Conservation (phyloP, 1,140 invertebrate genomes). For the Nylanderia fulva region DNA sequence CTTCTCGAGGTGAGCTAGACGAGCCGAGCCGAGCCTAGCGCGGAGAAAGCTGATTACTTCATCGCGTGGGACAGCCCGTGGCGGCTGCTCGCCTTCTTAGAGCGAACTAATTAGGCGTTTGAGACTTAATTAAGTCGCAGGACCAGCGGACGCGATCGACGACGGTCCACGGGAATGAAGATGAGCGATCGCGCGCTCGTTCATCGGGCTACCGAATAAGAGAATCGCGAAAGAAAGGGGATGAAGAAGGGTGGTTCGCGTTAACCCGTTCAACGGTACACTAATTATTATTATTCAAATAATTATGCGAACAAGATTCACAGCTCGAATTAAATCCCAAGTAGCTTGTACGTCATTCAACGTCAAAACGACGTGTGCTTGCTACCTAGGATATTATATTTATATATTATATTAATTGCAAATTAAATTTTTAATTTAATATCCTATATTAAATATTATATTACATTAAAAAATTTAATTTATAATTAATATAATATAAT, state of each 20-base stretch:
- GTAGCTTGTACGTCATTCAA: too few relatives aligned
- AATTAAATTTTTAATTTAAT: too few relatives aligned
- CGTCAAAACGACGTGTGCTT: too few relatives aligned
- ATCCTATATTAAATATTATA: too few relatives aligned
- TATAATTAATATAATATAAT: too few relatives aligned
- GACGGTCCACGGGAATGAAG: conserved; percentile 1
- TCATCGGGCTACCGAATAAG: not conserved
- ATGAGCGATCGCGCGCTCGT: not conserved
- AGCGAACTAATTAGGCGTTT: conserved; percentile 82
- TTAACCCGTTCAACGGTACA: too few relatives aligned
- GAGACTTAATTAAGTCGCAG: conserved; percentile 79
- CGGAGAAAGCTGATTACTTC: conserved; percentile 84
- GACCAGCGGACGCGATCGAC: conserved; percentile 47
- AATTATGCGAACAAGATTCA: too few relatives aligned
- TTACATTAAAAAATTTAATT: too few relatives aligned
- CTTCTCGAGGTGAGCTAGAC: not conserved
- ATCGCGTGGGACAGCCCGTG: conserved; percentile 80
- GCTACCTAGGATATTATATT: too few relatives aligned
- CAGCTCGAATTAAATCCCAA: too few relatives aligned
- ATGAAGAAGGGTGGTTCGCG: not conserved
- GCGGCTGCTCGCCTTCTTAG: conserved; percentile 67
- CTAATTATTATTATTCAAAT: too few relatives aligned
- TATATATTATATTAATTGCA: too few relatives aligned
- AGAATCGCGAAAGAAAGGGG: not conserved
- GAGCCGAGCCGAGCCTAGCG: conserved; percentile 22